phyloP scores from a whole-genome alignment of 2,888 invertebrate species.

The Blastobasis adustella region DNA sequence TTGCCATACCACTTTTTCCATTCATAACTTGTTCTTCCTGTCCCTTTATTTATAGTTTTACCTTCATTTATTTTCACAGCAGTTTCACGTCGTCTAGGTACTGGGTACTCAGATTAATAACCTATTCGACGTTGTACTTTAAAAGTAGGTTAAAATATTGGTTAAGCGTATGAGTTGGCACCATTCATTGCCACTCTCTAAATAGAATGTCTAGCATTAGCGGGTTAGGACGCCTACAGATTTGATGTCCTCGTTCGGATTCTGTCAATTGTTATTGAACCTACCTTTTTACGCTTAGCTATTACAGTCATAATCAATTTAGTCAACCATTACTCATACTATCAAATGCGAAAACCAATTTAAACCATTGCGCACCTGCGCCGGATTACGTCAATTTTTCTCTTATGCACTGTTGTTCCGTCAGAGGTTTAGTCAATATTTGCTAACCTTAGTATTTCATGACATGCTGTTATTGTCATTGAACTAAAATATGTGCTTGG shows the following conservation, averaged over 20 bases:
- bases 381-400: no score
- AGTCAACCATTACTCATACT: no score
- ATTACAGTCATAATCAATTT: no score
- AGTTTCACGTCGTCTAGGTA: neutral
- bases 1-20: neutral
- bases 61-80: neutral
- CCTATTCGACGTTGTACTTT: neutral
- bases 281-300: no score
- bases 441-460: neutral
- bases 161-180: conserved; percentile 49
- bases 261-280: no score
- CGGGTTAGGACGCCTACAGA: conserved; percentile 20
- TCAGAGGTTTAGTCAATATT: conserved; percentile 4
- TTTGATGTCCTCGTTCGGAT: neutral
- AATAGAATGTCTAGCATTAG: conserved; percentile 48
- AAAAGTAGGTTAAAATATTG: conserved; percentile 39
- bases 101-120: neutral
- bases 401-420: neutral
- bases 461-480: neutral
- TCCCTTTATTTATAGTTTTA: conserved; percentile 9
- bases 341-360: no score
- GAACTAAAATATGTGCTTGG: neutral
- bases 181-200: conserved; percentile 51
- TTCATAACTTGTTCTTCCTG: conserved; percentile 18
- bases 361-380: no score